Evolutionary conservation across 2,113 vertebrate species (phyloP).

Genomic region (Urocynchramus pylzowi): DNA sequence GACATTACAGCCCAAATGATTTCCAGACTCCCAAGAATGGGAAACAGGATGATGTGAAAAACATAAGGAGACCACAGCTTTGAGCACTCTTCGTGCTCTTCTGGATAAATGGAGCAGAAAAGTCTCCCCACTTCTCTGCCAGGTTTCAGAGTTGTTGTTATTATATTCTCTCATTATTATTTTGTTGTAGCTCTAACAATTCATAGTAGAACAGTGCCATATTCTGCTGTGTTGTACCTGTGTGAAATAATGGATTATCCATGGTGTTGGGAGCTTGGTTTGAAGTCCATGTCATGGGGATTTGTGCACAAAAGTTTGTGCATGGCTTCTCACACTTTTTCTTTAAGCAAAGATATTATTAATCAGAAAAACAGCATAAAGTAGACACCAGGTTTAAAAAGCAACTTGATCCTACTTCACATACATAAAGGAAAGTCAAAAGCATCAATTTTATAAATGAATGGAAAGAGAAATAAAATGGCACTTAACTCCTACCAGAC

Average conservation of each 20-base stretch:
- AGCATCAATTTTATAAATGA: background rate
- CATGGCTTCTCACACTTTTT: background rate
- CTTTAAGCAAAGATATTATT: background rate
- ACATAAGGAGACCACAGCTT: background rate
- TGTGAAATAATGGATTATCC: background rate
- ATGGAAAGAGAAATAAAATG: background rate
- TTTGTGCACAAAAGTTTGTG: background rate
- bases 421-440: background rate
- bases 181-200: background rate
- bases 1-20: background rate
- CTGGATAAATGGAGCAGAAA: constrained; percentile 44
- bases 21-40: background rate
- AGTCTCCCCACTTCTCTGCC: background rate
- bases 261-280: background rate
- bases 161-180: background rate
- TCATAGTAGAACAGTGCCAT: background rate
- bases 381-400: background rate
- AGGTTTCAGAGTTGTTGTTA: background rate
- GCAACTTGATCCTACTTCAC: background rate
- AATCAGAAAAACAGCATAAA: background rate
- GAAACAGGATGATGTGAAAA: constrained; percentile 50
- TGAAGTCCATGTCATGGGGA: background rate
- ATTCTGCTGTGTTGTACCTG: background rate
- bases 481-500: background rate
- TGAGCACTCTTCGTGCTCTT: background rate